These are phyloP conservation scores for Episyrphus balteatus DNA, from an alignment of 1,140 invertebrate species.

Conservation along the genomic window DNA sequence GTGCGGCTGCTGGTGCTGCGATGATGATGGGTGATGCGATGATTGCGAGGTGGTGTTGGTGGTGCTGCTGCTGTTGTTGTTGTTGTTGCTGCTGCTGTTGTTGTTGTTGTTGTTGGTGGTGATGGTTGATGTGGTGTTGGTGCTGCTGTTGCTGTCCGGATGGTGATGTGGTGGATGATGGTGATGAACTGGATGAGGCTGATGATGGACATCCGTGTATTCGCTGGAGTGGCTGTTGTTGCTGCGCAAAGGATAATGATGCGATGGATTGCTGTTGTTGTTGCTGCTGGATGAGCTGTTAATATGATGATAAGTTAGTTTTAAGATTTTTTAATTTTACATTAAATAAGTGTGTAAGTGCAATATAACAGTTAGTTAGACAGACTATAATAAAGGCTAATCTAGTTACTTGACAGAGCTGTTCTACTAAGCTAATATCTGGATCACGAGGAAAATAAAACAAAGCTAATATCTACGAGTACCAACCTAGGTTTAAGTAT, in stretches of 20 bases:
- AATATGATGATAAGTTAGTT: constrained; percentile 17
- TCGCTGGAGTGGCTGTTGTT: constrained; percentile 13
- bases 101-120: constrained; percentile 14
- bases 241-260: constrained; percentile 12
- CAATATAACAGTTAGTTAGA: too few relatives aligned
- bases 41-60: constrained; percentile 42
- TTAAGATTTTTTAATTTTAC: background rate
- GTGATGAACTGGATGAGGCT: constrained; percentile 17
- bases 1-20: constrained; percentile 46
- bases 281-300: constrained; percentile 14
- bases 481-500: too few relatives aligned
- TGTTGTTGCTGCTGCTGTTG: constrained; percentile 15
- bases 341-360: background rate
- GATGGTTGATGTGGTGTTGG: constrained; percentile 8
- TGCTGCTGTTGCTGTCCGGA: background rate
- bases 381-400: too few relatives aligned
- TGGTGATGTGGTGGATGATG: constrained; percentile 11
- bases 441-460: too few relatives aligned
- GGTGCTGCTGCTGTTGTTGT: constrained; percentile 21
- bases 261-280: constrained; percentile 22
- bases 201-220: constrained; percentile 10
- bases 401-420: too few relatives aligned
- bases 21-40: constrained; percentile 21
- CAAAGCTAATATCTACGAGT: too few relatives aligned
- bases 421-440: too few relatives aligned